Evolutionary conservation across 2,888 invertebrate genomes (phyloP).

Genomic region (Tiphia femorata): DNA sequence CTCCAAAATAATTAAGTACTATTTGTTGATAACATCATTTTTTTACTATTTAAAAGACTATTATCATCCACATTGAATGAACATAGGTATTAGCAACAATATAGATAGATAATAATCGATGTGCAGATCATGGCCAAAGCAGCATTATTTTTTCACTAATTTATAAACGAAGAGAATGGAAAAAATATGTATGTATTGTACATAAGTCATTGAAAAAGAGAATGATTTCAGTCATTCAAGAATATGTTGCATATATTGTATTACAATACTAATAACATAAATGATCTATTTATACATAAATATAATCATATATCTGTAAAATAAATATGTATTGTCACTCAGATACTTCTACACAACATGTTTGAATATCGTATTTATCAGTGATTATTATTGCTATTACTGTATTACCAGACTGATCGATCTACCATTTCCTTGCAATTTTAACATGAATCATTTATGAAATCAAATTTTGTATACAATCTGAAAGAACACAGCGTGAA

Average conservation of each 20-base stretch:
- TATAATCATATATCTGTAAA: conserved; percentile 16
- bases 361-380: conserved; percentile 45
- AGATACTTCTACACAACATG: conserved; percentile 38
- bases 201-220: conserved; percentile 48
- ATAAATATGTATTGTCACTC: conserved; percentile 21
- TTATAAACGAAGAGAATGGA: conserved; percentile 48
- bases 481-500: too few species aligned
- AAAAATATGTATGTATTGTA: conserved; percentile 55
- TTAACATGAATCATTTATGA: conserved; percentile 28
- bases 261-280: conserved; percentile 23
- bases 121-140: conserved; percentile 61
- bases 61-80: conserved; percentile 35
- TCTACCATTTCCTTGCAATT: conserved; percentile 37
- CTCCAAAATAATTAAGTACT: too few species aligned
- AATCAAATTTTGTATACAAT: conserved; percentile 4
- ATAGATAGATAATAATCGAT: conserved; percentile 42
- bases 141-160: conserved; percentile 68
- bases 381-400: conserved; percentile 26
- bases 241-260: conserved; percentile 31
- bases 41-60: conserved; percentile 41
- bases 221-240: conserved; percentile 26
- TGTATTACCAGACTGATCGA: conserved; percentile 34
- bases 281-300: conserved; percentile 20
- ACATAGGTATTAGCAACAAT: conserved; percentile 48
- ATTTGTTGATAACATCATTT: too few species aligned